Evolutionary conservation across 2,888 invertebrate species (phyloP).

Genomic region (Bombylius discolor): DNA sequence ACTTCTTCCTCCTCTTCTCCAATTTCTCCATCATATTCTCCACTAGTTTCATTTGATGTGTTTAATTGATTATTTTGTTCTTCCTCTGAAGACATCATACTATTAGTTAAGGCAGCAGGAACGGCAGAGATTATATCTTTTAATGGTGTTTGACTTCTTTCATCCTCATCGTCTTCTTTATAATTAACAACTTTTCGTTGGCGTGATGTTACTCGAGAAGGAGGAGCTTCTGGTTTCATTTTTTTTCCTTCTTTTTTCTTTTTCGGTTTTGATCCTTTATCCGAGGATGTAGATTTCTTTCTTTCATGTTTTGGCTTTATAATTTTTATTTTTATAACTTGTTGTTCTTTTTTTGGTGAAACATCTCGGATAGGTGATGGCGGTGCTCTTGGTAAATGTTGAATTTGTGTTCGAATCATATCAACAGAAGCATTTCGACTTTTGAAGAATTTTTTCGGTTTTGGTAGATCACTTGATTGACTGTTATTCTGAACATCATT

Average conservation of each 20-base stretch:
- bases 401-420: conserved; percentile 30
- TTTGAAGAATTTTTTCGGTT: conserved; percentile 84
- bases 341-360: conserved; percentile 10
- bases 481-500: conserved; percentile 22
- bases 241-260: conserved; percentile 32
- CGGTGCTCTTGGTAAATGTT: conserved; percentile 26
- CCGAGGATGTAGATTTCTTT: conserved; percentile 23
- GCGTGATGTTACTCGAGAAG: conserved; percentile 32
- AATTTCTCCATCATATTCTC: conserved; percentile 32
- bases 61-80: neutral
- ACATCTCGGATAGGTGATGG: conserved; percentile 27
- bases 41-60: conserved; percentile 29
- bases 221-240: conserved; percentile 30
- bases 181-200: conserved; percentile 51
- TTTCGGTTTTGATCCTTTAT: conserved; percentile 23
- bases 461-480: conserved; percentile 40
- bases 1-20: neutral
- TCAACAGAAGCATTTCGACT: conserved; percentile 54
- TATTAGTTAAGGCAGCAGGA: conserved; percentile 38
- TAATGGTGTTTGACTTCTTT: conserved; percentile 29
- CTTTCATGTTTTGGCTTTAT: conserved; percentile 29
- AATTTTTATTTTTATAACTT: conserved; percentile 29
- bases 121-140: conserved; percentile 27
- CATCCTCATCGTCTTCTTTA: conserved; percentile 43
- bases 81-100: conserved; percentile 3